Conservation (phyloP, 2,797 vertebrate genomes). For the Taenioides sp. region DNA sequence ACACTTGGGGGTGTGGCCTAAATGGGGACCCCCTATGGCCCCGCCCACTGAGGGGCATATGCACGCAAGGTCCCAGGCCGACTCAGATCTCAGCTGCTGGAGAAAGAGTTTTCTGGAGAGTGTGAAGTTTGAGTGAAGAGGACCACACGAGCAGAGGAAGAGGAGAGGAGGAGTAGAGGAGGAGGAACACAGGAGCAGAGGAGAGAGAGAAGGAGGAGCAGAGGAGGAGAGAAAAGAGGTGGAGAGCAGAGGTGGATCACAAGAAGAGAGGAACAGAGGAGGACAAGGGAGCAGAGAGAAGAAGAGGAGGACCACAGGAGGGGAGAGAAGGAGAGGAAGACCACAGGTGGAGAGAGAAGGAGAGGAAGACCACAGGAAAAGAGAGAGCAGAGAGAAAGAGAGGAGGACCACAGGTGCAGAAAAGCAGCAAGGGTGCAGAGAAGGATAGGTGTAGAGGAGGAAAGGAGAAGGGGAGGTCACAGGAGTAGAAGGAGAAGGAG, state of each 20-base stretch:
- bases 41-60: conserved; percentile 76
- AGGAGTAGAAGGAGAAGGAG: conserved; percentile 58
- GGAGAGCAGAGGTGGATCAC: neutral
- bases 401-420: conserved; percentile 39
- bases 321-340: neutral
- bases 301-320: neutral
- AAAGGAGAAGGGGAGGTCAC: neutral
- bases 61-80: conserved; percentile 56
- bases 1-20: conserved; percentile 71
- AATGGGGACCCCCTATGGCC: conserved; percentile 70
- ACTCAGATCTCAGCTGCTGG: conserved; percentile 73
- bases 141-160: conserved; percentile 32
- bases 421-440: conserved; percentile 24
- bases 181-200: neutral
- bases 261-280: neutral
- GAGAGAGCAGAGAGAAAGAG: conserved; percentile 23
- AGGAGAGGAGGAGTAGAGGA: neutral
- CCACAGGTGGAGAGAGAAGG: conserved; percentile 65
- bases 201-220: neutral
- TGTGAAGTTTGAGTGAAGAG: conserved; percentile 46
- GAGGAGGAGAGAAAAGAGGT: neutral
- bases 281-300: neutral
- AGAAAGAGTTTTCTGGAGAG: conserved; percentile 76
- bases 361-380: conserved; percentile 65
- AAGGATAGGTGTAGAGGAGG: neutral